These are phyloP conservation scores for Ptiloglossa arizonensis DNA, from an alignment of 1,140 invertebrate species.

Conservation along the genomic window DNA sequence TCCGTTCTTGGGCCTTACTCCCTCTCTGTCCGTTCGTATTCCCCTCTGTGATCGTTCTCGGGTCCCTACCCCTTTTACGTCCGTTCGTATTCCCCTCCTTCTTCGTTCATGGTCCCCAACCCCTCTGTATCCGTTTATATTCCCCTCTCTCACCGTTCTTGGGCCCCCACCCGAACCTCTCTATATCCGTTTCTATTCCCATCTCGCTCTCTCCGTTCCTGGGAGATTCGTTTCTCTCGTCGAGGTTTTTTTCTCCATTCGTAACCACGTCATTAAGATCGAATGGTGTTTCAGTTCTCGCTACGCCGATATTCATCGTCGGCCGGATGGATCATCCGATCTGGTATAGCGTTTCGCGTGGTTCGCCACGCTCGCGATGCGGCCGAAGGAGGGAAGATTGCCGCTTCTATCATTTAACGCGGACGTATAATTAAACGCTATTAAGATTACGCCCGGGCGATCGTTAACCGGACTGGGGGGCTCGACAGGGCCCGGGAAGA, in stretches of 20 bases:
- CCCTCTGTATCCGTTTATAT: background rate
- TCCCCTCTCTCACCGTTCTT: background rate
- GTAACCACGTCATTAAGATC: conserved; percentile 27
- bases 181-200: background rate
- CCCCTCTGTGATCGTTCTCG: too few relatives aligned
- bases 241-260: conserved; percentile 1
- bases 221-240: too few relatives aligned
- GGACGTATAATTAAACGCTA: conserved; percentile 47
- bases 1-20: too few relatives aligned
- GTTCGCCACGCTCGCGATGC: conserved; percentile 14
- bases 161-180: too few relatives aligned
- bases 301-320: conserved; percentile 2
- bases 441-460: conserved; percentile 40
- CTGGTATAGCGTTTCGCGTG: conserved; percentile 30
- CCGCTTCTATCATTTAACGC: conserved; percentile 28
- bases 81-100: too few relatives aligned
- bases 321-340: conserved; percentile 29
- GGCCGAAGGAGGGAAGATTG: conserved; percentile 20
- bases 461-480: conserved; percentile 36
- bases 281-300: conserved; percentile 32
- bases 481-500: background rate
- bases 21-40: background rate
- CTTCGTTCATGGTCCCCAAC: too few relatives aligned
- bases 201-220: too few relatives aligned
- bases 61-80: background rate